Evolutionary conservation across 92 coral and sea anemone species (phyloP).

Genomic region (Zoanthus sociatus): DNA sequence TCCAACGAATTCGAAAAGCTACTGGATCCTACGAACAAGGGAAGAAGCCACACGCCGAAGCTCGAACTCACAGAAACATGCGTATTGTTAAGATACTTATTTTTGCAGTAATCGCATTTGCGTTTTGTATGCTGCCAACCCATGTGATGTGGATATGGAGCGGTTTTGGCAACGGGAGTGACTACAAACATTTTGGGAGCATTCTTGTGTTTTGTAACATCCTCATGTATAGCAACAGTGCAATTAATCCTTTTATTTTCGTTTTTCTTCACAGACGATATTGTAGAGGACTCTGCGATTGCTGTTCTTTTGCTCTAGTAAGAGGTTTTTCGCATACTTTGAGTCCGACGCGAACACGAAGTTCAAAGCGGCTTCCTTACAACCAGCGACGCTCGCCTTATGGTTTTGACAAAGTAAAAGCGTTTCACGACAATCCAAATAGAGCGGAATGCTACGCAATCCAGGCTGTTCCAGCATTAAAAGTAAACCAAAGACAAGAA

Average conservation of each 20-base stretch:
- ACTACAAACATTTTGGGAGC: constrained; percentile 54
- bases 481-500: not conserved
- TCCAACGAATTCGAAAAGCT: constrained; percentile 73
- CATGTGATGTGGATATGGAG: constrained; percentile 92
- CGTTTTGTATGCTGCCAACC: constrained; percentile 81
- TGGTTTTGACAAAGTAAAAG: constrained; percentile 11
- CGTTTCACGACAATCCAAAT: not conserved
- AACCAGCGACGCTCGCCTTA: constrained; percentile 43
- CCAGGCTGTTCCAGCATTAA: not conserved
- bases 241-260: constrained; percentile 86
- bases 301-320: constrained; percentile 39
- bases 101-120: constrained; percentile 75
- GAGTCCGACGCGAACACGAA: constrained; percentile 28
- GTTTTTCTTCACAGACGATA: constrained; percentile 83
- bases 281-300: constrained; percentile 66
- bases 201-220: constrained; percentile 77
- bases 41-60: constrained; percentile 70
- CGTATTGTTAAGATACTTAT: constrained; percentile 83
- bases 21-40: constrained; percentile 66
- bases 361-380: constrained; percentile 29
- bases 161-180: constrained; percentile 71
- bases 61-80: constrained; percentile 84
- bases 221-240: constrained; percentile 75
- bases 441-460: not conserved
- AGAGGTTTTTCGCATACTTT: constrained; percentile 24